Percentiles rank a stretch among this genome's conserved stretches.
phyloP scores from a whole-genome alignment of 2,113 vertebrate genomes.

The Callionymus lyra region DNA sequence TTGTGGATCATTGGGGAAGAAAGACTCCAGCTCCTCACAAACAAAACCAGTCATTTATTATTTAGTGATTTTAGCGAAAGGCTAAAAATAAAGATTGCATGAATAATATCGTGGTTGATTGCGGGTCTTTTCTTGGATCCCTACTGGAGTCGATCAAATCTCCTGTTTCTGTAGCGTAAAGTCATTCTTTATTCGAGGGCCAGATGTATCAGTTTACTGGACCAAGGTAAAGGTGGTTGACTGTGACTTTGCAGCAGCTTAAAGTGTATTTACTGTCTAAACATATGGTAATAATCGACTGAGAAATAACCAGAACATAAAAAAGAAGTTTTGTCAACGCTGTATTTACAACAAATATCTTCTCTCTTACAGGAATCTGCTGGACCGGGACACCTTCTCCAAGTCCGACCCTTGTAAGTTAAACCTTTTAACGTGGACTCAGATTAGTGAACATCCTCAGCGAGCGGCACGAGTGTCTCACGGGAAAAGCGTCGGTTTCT shows the following conservation, averaged over 20 bases:
- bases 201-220: conserved; percentile 6
- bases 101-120: conserved; percentile 23
- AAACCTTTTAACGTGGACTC: too few species aligned
- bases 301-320: too few species aligned
- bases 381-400: conserved; percentile 94
- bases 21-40: neutral
- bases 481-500: too few species aligned
- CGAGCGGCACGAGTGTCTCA: too few species aligned
- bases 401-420: conserved; percentile 92
- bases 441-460: too few species aligned
- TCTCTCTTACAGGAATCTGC: conserved; percentile 71
- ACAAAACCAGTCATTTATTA: neutral
- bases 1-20: too few species aligned
- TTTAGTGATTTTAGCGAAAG: neutral
- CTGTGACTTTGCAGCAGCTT: too few species aligned
- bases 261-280: too few species aligned
- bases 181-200: conserved; percentile 3
- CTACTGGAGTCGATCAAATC: conserved; percentile 14
- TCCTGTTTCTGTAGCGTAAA: too few species aligned
- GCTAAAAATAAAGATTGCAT: conserved; percentile 11
- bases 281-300: too few species aligned
- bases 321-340: conserved; percentile 10
- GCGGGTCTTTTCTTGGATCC: neutral
- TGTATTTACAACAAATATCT: neutral
- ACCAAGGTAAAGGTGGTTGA: neutral